Evolutionary conservation across 2,888 invertebrate species (phyloP), one percentile per base, ranked within the genome.

Genomic region (Polietes domitor): DNA sequence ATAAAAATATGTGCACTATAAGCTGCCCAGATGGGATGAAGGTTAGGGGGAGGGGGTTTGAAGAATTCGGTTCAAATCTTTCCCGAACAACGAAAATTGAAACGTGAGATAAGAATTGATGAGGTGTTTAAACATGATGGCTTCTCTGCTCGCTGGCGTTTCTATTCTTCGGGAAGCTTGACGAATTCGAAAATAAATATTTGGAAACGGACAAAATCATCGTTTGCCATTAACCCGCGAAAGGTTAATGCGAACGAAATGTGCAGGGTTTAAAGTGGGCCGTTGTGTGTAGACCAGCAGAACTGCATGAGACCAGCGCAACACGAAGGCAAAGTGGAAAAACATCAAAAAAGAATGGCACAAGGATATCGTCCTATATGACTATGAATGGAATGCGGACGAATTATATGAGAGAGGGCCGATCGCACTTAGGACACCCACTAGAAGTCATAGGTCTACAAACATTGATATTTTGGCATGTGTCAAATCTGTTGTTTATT

Each of bases 151-250:
- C 50, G 37, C 58, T 28, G 15, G 21, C 17, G 7, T 43, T 70
- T 55, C 58, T 55, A 47, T 26, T 32, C n/a, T 68, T 53, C 53
- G n/a, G 41, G 84, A 82, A 82, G 84, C 84, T 78, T 76, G 78
- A 84, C 81, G 84, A 84, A 84, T 82, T 73, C 47, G 72, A 73
- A 72, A 84, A 50, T 43, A 84, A 84, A 84, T 84, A 84, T 84
- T 84, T 84, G 50, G 9, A 17, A 63, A 75, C 15, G 19, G 19
- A 65, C 21, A 0, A 55, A 76, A 68, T 53, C 53, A 55, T 32
- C 6, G 9, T 41, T 65, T 19, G 19, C 9, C 37, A 65, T 65
- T 65, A 10, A 17, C n/a, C n/a, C 9, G 17, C n/a, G 2, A 63
- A 17, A 63, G 63, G 63, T 63, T 63, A 63, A 28, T 28, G 58